Evolutionary conservation across 2,113 vertebrate species (phyloP), one percentile per base, ranked within the genome.

Genomic region (Cynoglossus semilaevis): DNA sequence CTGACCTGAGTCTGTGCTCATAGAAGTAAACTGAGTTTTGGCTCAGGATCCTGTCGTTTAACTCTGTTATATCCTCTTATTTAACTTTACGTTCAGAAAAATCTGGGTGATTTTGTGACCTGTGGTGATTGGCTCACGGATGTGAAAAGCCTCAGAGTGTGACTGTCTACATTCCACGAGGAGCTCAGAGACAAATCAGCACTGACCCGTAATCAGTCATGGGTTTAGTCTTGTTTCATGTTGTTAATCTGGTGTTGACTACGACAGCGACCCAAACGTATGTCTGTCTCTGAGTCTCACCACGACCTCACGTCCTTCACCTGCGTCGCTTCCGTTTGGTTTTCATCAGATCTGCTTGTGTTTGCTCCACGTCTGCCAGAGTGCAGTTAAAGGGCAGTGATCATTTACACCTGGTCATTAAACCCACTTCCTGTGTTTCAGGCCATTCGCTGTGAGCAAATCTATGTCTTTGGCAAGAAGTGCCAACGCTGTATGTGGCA

Each of bases 101-200:
- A 65, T 49, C 35, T 47, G 19, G 14, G 2, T 3, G 53, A 15
- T 11, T 29, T 6, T 14, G 36, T 58, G 46, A 59, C 36, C 42
- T 56, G 14, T 19, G 12, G 62, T 77, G 55, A 79, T 72, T 59
- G 60, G 43, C 51, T 57, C 54, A 10, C 53, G 17, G 34, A 59
- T 64, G 48, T 51, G n/a, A 49, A 77, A 83, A 70, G 70, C 60
- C 34, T 9, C 35, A 1, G 0, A 40, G 67, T 81, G 63, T 81
- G 60, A 76, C 62, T 11, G 37, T 76, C 67, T 66, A 59, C 76
- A 82, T 79, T 79, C 74, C 80, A 61, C 9, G 14, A 8, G 64
- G 3, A 15, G 2, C 52, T 58, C 38, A 34, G 16, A 29, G 51
- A 15, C 16, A 48, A 42, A 52, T 50, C 59, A 22, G 16, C 59